Conservation (phyloP, 2,113 vertebrate species). For the Dunckerocampus dactyliophorus region DNA sequence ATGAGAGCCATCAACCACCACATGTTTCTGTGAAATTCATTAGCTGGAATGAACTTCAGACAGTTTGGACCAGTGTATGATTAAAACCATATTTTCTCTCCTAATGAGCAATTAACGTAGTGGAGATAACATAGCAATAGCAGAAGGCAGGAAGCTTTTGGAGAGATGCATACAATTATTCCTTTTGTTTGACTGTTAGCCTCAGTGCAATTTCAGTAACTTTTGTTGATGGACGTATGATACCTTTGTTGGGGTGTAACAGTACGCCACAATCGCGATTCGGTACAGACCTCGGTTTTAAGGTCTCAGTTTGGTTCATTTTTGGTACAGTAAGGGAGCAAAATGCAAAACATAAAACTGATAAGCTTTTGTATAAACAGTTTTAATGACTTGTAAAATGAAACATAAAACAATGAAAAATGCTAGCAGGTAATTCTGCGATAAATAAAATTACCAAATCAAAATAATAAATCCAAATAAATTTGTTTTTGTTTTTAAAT, state of each 20-base stretch:
- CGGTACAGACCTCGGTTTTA: too few relatives aligned
- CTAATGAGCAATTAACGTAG: slow-evolving; percentile 62
- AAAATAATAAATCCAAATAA: too few relatives aligned
- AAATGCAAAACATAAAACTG: too few relatives aligned
- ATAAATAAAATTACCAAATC: too few relatives aligned
- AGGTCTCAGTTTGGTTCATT: too few relatives aligned
- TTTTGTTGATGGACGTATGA: slow-evolving; percentile 17
- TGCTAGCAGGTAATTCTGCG: too few relatives aligned
- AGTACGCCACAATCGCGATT: too few relatives aligned
- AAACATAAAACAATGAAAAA: too few relatives aligned
- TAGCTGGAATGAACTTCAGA: slow-evolving; percentile 57
- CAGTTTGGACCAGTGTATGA: slow-evolving; percentile 31
- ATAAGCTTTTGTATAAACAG: too few relatives aligned
- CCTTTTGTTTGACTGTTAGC: slow-evolving; percentile 30
- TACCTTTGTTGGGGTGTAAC: not conserved
- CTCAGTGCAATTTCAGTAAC: slow-evolving; percentile 4
- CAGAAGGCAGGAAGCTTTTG: slow-evolving; percentile 20
- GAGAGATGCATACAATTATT: slow-evolving; percentile 14
- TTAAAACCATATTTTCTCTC: slow-evolving; percentile 58
- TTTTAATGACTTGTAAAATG: too few relatives aligned
- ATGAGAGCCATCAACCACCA: slow-evolving; percentile 23
- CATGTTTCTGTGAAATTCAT: slow-evolving; percentile 38
- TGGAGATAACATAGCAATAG: slow-evolving; percentile 33
- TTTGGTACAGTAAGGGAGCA: too few relatives aligned
- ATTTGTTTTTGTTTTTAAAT: too few relatives aligned